Evolutionary conservation across 2,888 invertebrate genomes (phyloP).

Genomic region (Trichogramma evanescens): DNA sequence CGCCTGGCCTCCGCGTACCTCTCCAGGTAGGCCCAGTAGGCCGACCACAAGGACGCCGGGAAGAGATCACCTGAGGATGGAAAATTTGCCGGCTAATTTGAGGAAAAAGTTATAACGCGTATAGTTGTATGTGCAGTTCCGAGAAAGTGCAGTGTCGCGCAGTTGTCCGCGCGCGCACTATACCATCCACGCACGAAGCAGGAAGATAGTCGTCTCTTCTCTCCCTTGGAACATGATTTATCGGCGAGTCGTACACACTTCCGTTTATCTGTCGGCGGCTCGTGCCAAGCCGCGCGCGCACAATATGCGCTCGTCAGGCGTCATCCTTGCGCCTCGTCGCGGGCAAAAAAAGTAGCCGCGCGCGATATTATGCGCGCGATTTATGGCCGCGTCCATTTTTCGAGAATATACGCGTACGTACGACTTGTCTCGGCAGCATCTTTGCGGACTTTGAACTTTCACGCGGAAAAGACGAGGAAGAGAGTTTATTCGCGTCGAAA

Average conservation of each 20-base stretch:
- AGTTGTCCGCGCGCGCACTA: neutral
- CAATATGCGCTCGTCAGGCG: too few relatives aligned
- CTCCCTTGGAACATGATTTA: slow-evolving; percentile 25
- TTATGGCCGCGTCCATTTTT: too few relatives aligned
- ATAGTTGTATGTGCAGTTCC: neutral
- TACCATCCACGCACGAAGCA: slow-evolving; percentile 1
- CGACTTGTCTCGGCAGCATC: too few relatives aligned
- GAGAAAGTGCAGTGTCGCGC: neutral
- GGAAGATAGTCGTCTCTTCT: neutral
- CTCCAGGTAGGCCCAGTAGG: slow-evolving; percentile 60
- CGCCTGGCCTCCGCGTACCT: slow-evolving; percentile 57
- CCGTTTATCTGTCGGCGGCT: slow-evolving; percentile 10
- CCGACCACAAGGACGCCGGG: slow-evolving; percentile 59
- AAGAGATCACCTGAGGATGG: slow-evolving; percentile 52
- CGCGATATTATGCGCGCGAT: too few relatives aligned
- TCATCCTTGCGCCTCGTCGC: too few relatives aligned
- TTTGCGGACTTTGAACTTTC: too few relatives aligned
- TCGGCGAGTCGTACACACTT: slow-evolving; percentile 21
- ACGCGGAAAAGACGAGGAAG: too few relatives aligned
- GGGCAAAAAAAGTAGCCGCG: too few relatives aligned
- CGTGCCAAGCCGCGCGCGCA: slow-evolving; percentile 12
- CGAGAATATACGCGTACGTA: too few relatives aligned
- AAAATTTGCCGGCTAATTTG: too few relatives aligned
- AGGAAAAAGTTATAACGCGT: too few relatives aligned
- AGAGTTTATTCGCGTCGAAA: too few relatives aligned